These are phyloP conservation scores for Thymelicus sylvestris DNA, from an alignment of 2,888 invertebrate species.

Conservation along the genomic window DNA sequence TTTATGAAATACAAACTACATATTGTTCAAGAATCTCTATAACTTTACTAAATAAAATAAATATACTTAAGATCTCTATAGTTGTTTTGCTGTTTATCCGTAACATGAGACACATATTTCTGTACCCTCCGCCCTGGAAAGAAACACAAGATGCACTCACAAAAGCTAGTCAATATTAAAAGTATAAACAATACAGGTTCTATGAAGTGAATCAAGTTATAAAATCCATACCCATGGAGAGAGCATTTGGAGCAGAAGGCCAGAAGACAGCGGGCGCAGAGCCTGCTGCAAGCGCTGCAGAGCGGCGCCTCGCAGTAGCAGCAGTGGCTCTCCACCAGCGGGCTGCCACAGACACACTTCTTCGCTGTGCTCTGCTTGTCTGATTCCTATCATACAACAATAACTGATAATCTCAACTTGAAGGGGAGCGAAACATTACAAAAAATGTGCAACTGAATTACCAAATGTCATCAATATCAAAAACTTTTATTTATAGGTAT, in stretches of 20 bases:
- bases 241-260: slow-evolving; percentile 63
- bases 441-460: too few relatives aligned
- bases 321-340: slow-evolving; percentile 51
- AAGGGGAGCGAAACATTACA: neutral
- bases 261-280: slow-evolving; percentile 56
- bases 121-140: slow-evolving; percentile 67
- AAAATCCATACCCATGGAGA: slow-evolving; percentile 55
- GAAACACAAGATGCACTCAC: slow-evolving; percentile 36
- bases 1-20: slow-evolving; percentile 1
- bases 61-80: neutral
- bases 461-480: too few relatives aligned
- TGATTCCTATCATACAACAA: slow-evolving; percentile 7
- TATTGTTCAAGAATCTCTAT: slow-evolving; percentile 5
- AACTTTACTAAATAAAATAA: neutral
- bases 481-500: too few relatives aligned
- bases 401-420: neutral
- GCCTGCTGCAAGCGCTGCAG: slow-evolving; percentile 57
- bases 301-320: slow-evolving; percentile 66
- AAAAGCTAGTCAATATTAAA: slow-evolving; percentile 7
- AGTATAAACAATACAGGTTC: too few relatives aligned
- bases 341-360: slow-evolving; percentile 53
- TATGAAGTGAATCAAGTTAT: neutral
- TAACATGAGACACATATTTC: slow-evolving; percentile 76
- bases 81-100: slow-evolving; percentile 45
- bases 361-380: slow-evolving; percentile 34